Base-by-base conservation (phyloP, 2,888 invertebrate species). In the Nomada ruficornis region DNA sequence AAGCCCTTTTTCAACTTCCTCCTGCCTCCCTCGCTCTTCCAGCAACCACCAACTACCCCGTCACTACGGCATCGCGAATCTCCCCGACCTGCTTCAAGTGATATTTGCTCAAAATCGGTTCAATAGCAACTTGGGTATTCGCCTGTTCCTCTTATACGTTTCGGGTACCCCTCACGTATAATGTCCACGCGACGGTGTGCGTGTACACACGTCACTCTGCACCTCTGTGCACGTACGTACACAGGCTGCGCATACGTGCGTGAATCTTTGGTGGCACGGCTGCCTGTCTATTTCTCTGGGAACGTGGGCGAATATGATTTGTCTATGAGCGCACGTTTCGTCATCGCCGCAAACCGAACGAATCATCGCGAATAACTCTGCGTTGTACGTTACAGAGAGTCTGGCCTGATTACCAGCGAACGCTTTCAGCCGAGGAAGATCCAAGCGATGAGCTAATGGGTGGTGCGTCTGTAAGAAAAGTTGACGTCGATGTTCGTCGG, bases 21-120 rank as follows among this genome's bases (percentile, higher is more conserved):
- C 84, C 57, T 70, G 69, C 74, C 62, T 26, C 77, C 63, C 88
- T 75, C 74, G 77, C 88, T 84, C 86, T 84, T 85, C 77, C 72
- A 74, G 74, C 75, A 80, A 74, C 82, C 82, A 65, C 84, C 86
- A 80, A 75, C 84, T 88, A 80, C 85, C 84, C 85, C 81, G 69
- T 87, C 84, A 62, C 82, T 76, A 82, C 83, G 81, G 86, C 87
- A 86, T 85, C 88, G 88, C 85, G 84, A 76, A 86, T 86, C 89
- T 87, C 85, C 88, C 89, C 90, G 89, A 90, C 91, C 91, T 90
- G 91, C 92, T 89, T 92, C 92, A 89, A 93, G 92, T 92, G 92
- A 93, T 94, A 93, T 93, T 94, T 93, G 91, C 94, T 91, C 91
- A 90, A 93, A 93, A 94, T 94, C 93, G 94, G 93, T 94, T 94